phyloP scores from a whole-genome alignment of 2,113 vertebrate species.

The Rhea pennata region DNA sequence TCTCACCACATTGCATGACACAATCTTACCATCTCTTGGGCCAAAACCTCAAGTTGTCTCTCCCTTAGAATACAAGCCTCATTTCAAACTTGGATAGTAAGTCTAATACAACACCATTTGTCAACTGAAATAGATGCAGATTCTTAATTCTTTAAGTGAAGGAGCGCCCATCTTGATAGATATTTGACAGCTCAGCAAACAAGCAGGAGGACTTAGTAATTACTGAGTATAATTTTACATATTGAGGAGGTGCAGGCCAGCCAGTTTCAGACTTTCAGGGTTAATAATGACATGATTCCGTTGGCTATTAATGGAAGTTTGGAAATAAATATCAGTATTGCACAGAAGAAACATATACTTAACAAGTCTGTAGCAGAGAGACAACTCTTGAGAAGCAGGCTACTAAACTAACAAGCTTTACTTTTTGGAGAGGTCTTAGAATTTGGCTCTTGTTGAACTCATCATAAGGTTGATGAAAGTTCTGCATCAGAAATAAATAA shows the following conservation, averaged over 20 bases:
- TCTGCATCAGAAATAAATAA: background rate
- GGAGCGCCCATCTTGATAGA: background rate
- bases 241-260: background rate
- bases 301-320: background rate
- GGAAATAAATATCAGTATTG: background rate
- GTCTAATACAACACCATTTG: background rate
- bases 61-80: background rate
- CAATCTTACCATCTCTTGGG: background rate
- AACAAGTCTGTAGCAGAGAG: background rate
- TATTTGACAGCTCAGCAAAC: background rate
- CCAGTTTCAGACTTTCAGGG: background rate
- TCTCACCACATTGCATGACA: background rate
- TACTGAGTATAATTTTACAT: background rate
- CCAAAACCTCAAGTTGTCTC: background rate
- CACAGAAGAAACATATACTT: background rate
- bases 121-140: background rate
- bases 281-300: background rate
- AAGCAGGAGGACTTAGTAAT: background rate
- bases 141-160: background rate
- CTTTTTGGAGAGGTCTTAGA: background rate
- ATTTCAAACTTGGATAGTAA: background rate
- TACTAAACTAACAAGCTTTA: background rate
- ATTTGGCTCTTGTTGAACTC: background rate
- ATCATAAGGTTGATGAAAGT: background rate
- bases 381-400: background rate